Evolutionary conservation across 2,888 invertebrate genomes (phyloP), one percentile per base, ranked within the genome.

Genomic region (Hyposoter dolosus): DNA sequence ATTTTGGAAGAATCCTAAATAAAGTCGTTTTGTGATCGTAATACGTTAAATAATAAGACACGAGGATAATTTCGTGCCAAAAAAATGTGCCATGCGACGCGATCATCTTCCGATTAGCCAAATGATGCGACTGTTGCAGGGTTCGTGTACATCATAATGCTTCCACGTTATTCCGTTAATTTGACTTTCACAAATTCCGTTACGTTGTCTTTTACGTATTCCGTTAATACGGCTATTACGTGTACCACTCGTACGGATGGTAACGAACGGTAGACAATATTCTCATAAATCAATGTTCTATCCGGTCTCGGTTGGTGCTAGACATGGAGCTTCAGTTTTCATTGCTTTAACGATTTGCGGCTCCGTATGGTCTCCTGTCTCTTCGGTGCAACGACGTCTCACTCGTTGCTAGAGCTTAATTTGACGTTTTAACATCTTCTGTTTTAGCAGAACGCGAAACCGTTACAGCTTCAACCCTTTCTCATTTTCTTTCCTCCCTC

Each of bases 231-330:
- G 69, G 80, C 74, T 63, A 60, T 68, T 50, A 65, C 82, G 65
- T 50, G 53, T 72, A 50, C 60, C 80, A 40, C 32, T 63, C 53
- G 35, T 23, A 56, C 56, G 23, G 83, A 50, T 78, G 68, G 71
- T 66, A 79, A 79, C 76, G 80, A 79, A 74, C 81, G 74, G 84
- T 71, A 78, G 81, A 74, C 82, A 74, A 86, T 71, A 78, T 82
- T 66, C 87, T 88, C 89, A 88, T 91, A 91, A 91, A 91, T 91
- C 91, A 91, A 91, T 87, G 91, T 90, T 89, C 88, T 85, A 86
- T 90, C 88, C 89, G 89, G 88, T 89, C 88, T 87, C 89, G 87
- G 88, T 83, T 84, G 85, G 65, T 12, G 45, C 56, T 76, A 78
- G 28, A 60, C 60, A 28, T 28, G 68, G 40, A 68, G 80, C 66